These are phyloP conservation scores for Sphaerophoria rueppellii DNA, from an alignment of 2,888 invertebrate genomes.

Conservation along the genomic window DNA sequence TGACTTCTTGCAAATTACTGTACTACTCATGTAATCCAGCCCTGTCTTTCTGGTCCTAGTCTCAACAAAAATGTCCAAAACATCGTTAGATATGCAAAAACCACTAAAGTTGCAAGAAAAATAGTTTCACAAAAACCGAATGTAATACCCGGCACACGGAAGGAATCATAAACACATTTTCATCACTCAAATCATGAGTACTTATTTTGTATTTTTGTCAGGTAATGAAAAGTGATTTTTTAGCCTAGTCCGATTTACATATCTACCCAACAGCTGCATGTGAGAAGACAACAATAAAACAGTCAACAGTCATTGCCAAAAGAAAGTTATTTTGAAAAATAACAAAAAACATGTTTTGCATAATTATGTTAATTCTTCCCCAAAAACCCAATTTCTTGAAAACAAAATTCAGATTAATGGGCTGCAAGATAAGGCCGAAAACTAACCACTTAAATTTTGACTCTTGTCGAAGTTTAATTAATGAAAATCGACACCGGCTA, in stretches of 20 bases:
- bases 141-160: constrained; percentile 35
- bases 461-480: too few species aligned
- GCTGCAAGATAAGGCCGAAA: background rate
- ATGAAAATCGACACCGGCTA: background rate
- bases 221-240: constrained; percentile 45
- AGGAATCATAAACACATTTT: constrained; percentile 31
- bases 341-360: constrained; percentile 11
- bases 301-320: constrained; percentile 50
- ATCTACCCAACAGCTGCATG: background rate
- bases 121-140: background rate
- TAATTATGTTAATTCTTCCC: constrained; percentile 46
- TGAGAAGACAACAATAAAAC: background rate
- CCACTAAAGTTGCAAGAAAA: background rate
- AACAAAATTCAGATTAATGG: constrained; percentile 24
- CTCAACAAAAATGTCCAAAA: background rate
- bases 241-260: constrained; percentile 59
- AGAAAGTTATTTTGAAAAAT: constrained; percentile 49
- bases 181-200: constrained; percentile 16
- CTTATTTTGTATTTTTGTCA: constrained; percentile 15
- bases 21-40: too few species aligned
- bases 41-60: too few species aligned
- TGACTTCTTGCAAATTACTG: too few species aligned
- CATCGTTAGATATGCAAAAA: background rate
- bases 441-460: too few species aligned
- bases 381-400: background rate